A percentile compares a stretch with the other conserved stretches of the same genome.
phyloP scores from a whole-genome alignment of 1,140 invertebrate genomes.

The Cherax quadricarinatus region DNA sequence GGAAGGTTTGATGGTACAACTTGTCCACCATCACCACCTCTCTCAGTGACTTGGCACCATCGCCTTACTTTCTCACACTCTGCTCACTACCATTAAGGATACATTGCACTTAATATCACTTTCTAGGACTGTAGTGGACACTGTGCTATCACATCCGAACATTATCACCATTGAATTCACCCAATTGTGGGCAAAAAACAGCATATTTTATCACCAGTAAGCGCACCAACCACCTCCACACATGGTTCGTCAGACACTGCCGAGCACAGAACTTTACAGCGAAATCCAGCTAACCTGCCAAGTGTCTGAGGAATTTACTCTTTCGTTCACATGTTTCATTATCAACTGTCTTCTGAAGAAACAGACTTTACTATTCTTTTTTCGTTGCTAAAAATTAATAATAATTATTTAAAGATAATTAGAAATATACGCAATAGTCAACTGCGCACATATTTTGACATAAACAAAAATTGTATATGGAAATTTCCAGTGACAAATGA shows the following conservation, averaged over 20 bases:
- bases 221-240: slow-evolving; percentile 31
- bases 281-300: background rate
- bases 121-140: slow-evolving; percentile 17
- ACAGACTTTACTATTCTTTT: background rate
- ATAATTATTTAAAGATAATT: too few species aligned
- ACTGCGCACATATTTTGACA: too few species aligned
- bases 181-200: slow-evolving; percentile 45
- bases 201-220: slow-evolving; percentile 54
- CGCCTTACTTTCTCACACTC: slow-evolving; percentile 39
- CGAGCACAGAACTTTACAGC: slow-evolving; percentile 3
- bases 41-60: slow-evolving; percentile 64
- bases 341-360: background rate
- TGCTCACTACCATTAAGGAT: slow-evolving; percentile 39
- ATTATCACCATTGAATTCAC: slow-evolving; percentile 53
- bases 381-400: background rate
- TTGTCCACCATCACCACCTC: slow-evolving; percentile 55
- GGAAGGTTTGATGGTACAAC: slow-evolving; percentile 34
- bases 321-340: slow-evolving; percentile 11
- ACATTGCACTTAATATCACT: slow-evolving; percentile 44
- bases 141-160: slow-evolving; percentile 46
- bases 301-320: slow-evolving; percentile 11
- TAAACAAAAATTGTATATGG: background rate
- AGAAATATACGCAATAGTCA: too few species aligned
- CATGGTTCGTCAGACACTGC: slow-evolving; percentile 64
- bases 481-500: background rate